phyloP scores from a whole-genome alignment of 2,113 vertebrate genomes.

The Hyaena hyaena region DNA sequence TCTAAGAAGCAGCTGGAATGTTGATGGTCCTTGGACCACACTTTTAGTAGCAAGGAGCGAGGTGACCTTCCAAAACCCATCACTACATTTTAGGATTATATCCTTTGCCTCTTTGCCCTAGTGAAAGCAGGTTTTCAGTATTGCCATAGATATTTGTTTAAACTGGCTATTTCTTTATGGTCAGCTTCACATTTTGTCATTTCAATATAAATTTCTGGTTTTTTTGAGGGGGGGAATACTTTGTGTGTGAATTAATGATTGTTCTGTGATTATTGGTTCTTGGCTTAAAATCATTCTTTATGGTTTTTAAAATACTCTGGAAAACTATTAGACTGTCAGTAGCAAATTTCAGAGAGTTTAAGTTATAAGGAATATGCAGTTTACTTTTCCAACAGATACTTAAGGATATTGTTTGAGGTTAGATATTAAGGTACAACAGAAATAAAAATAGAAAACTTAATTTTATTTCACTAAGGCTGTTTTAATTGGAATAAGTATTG shows the following conservation, averaged over 20 bases:
- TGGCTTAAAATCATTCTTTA: slow-evolving; percentile 48
- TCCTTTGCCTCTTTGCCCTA: not conserved
- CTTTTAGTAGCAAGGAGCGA: not conserved
- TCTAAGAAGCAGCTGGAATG: not conserved
- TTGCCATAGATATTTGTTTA: not conserved
- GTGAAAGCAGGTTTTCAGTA: not conserved
- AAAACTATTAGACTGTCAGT: not conserved
- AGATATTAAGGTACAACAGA: not conserved
- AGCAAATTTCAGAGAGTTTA: slow-evolving; percentile 26
- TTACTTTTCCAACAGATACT: slow-evolving; percentile 32
- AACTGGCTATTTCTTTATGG: not conserved
- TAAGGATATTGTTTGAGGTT: not conserved
- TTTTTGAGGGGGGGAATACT: not conserved
- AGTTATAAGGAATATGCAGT: slow-evolving; percentile 26
- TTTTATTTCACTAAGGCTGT: not conserved
- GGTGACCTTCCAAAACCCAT: not conserved
- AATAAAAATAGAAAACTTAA: not conserved
- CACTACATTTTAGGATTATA: not conserved
- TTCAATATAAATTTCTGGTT: not conserved
- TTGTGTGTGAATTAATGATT: slow-evolving; percentile 36
- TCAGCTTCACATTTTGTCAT: slow-evolving; percentile 21
- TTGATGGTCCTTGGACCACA: not conserved
- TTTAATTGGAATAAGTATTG: slow-evolving; percentile 50
- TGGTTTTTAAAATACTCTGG: slow-evolving; percentile 12
- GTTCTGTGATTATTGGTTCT: not conserved